A percentile compares a stretch with the other conserved stretches of the same genome.
These are phyloP conservation scores for Syngnathus scovelli DNA, from an alignment of 2,113 vertebrate species.

Conservation along the genomic window DNA sequence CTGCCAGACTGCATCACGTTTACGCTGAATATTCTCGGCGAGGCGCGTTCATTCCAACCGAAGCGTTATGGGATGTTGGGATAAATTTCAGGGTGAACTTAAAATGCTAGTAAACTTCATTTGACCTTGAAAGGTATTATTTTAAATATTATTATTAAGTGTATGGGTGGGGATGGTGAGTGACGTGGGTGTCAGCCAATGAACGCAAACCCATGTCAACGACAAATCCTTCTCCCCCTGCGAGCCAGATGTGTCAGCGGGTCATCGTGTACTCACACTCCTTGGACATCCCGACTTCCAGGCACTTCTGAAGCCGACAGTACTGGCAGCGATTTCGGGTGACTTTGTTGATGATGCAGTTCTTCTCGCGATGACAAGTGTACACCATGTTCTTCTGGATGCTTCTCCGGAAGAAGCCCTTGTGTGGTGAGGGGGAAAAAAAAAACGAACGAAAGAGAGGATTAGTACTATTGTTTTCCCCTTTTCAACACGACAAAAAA, in stretches of 20 bases:
- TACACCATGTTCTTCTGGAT: conserved; percentile 99
- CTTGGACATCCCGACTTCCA: conserved; percentile 98
- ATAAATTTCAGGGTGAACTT: background rate
- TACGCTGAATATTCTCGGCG: background rate
- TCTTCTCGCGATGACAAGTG: conserved; percentile 96
- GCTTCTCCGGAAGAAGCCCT: conserved; percentile 96
- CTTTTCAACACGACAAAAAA: background rate
- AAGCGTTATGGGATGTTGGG: background rate
- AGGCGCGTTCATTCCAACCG: background rate
- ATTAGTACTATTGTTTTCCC: background rate
- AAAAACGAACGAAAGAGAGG: background rate
- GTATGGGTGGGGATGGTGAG: background rate
- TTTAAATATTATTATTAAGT: background rate
- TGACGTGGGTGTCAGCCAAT: background rate
- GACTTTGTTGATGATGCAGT: conserved; percentile 99
- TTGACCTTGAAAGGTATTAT: no score
- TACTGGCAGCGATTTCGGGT: conserved; percentile 98
- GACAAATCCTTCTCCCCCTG: background rate
- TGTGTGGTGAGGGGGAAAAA: conserved; percentile 22
- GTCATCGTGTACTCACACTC: conserved; percentile 82
- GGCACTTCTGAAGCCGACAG: conserved; percentile 98
- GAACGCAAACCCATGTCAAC: background rate
- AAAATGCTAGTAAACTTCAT: background rate
- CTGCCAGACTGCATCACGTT: conserved; percentile 45
- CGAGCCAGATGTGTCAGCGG: background rate